phyloP scores from a whole-genome alignment of 2,113 vertebrate genomes.

The Peromyscus leucopus region DNA sequence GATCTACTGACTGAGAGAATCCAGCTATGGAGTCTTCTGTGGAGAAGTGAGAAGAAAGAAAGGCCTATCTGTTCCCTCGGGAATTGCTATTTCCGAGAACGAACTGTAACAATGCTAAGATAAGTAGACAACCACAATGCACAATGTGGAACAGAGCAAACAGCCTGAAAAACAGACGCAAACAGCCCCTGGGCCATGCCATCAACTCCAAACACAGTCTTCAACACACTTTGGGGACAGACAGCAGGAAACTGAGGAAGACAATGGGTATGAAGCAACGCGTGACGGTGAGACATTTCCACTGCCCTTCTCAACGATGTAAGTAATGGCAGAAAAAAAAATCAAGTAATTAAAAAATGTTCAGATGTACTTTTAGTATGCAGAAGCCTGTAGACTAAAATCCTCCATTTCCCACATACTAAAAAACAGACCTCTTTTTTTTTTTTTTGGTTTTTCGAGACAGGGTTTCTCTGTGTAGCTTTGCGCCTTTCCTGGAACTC shows the following conservation, averaged over 20 bases:
- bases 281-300: too few relatives aligned
- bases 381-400: neutral
- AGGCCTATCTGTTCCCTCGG: neutral
- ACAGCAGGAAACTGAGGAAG: neutral
- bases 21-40: neutral
- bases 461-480: too few relatives aligned
- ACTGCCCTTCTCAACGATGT: neutral
- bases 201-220: neutral
- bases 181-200: neutral
- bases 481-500: too few relatives aligned
- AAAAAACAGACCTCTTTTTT: neutral
- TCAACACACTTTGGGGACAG: neutral
- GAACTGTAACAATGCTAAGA: neutral
- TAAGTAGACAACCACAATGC: neutral
- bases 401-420: neutral
- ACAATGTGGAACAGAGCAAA: neutral
- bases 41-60: neutral
- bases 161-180: neutral
- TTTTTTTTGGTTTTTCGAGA: too few relatives aligned
- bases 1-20: neutral
- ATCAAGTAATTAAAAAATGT: neutral
- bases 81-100: neutral
- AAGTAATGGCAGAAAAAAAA: neutral
- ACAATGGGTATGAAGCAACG: neutral
- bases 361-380: neutral